Conservation (phyloP, 1,140 invertebrate genomes). For the Drosophila nasuta region DNA sequence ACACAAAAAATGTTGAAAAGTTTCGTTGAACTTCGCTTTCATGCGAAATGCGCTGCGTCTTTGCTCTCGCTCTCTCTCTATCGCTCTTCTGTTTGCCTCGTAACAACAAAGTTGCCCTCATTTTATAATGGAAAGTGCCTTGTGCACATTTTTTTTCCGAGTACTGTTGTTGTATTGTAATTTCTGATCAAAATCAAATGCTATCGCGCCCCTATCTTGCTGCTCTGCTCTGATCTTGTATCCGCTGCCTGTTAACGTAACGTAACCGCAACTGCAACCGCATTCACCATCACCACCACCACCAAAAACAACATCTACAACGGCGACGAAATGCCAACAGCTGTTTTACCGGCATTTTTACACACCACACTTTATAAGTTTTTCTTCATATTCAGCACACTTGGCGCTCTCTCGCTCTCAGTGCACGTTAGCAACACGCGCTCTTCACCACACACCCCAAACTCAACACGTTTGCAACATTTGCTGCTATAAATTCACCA, state of each 20-base stretch:
- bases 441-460: conserved; percentile 38
- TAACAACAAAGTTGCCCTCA: conserved; percentile 2
- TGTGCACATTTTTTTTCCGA: background rate
- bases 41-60: conserved; percentile 12
- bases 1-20: conserved; percentile 4
- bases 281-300: conserved; percentile 32
- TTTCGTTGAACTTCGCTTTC: conserved; percentile 71
- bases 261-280: conserved; percentile 3
- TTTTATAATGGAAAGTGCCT: background rate
- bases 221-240: background rate
- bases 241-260: background rate
- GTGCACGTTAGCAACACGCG: background rate
- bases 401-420: conserved; percentile 34
- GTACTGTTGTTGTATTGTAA: background rate
- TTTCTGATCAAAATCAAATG: background rate
- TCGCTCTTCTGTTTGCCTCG: background rate
- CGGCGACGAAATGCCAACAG: conserved; percentile 50
- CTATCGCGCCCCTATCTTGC: conserved; percentile 1
- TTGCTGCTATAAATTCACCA: conserved; percentile 41
- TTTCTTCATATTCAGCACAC: conserved; percentile 59
- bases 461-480: conserved; percentile 44
- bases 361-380: conserved; percentile 57
- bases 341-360: conserved; percentile 79
- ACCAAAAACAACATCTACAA: conserved; percentile 30
- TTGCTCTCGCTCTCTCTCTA: background rate